Evolutionary conservation across 2,113 vertebrate species (phyloP).

Genomic region (Meles meles): DNA sequence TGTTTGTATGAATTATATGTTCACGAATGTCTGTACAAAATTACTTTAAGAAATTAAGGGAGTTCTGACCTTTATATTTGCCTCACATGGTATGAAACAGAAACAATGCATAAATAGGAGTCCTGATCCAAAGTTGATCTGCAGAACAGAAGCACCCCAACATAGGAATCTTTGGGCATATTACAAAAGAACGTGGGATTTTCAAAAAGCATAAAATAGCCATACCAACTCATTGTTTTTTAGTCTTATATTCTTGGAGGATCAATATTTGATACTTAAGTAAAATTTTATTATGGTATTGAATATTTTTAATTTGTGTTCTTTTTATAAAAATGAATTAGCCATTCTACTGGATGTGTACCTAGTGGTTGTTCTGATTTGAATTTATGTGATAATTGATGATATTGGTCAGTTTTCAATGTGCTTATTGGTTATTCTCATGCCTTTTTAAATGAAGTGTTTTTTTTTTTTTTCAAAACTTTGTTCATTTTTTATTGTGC

Average conservation of each 20-base stretch:
- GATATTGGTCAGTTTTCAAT: background rate
- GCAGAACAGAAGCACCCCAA: background rate
- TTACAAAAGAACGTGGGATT: background rate
- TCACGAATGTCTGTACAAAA: background rate
- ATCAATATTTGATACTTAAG: background rate
- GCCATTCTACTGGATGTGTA: background rate
- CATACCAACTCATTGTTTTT: background rate
- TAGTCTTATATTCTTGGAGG: background rate
- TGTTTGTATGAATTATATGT: background rate
- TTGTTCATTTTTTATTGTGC: background rate
- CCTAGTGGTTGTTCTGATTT: background rate
- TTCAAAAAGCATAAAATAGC: background rate
- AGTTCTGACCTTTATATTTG: background rate
- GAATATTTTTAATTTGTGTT: background rate
- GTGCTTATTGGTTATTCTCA: background rate
- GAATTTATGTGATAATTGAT: background rate
- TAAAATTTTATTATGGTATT: background rate
- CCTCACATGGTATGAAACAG: background rate
- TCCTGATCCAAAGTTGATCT: background rate
- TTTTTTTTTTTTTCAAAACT: background rate
- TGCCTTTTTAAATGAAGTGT: background rate
- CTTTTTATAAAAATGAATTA: background rate
- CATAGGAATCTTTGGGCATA: background rate
- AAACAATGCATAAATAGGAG: background rate
- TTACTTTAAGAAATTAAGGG: background rate